These are phyloP conservation scores for Julus scandinavius DNA, from an alignment of 2,888 invertebrate species.

Conservation along the genomic window DNA sequence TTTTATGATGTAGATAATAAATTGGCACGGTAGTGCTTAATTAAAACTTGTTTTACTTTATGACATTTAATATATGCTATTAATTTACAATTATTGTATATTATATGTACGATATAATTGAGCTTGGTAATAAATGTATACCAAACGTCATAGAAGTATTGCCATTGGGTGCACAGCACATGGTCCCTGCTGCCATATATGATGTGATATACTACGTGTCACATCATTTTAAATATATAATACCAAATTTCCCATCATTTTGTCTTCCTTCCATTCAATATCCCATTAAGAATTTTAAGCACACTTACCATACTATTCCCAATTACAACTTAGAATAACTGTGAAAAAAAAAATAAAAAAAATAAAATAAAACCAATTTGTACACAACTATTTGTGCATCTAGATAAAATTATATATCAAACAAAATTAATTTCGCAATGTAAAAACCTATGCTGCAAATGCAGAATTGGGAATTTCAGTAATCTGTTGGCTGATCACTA, in stretches of 20 bases:
- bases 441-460: neutral
- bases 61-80: neutral
- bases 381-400: neutral
- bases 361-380: neutral
- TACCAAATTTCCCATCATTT: neutral
- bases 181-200: too few species aligned
- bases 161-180: too few species aligned
- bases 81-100: neutral
- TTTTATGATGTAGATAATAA: neutral
- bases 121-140: too few species aligned
- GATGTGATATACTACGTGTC: too few species aligned
- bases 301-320: slow-evolving; percentile 26
- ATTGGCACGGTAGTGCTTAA: neutral
- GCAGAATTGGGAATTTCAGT: neutral
- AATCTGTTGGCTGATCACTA: neutral
- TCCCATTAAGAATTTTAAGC: neutral
- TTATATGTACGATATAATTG: too few species aligned
- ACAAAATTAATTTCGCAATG: neutral
- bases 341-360: slow-evolving; percentile 1
- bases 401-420: neutral
- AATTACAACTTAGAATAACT: slow-evolving; percentile 50
- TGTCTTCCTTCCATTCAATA: neutral
- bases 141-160: too few species aligned
- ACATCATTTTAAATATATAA: neutral
- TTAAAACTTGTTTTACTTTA: neutral